Evolutionary conservation across 2,113 vertebrate species (phyloP).

Genomic region (Diadophis punctatus): DNA sequence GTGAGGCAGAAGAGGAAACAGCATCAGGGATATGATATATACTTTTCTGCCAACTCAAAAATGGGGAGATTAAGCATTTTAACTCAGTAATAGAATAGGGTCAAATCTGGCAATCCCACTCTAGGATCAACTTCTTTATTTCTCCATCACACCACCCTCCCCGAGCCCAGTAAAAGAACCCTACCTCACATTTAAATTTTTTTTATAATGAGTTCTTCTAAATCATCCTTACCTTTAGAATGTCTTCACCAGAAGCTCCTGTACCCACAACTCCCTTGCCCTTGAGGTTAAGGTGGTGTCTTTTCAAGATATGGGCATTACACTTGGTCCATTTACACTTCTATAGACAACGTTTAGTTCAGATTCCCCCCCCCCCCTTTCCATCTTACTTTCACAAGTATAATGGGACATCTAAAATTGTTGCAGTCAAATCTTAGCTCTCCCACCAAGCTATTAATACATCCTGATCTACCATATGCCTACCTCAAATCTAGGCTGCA

Average conservation of each 20-base stretch:
- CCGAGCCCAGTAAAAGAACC: not conserved
- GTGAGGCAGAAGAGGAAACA: not conserved
- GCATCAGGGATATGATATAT: not conserved
- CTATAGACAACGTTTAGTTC: not conserved
- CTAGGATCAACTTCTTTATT: not conserved
- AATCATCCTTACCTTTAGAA: not conserved
- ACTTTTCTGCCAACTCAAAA: not conserved
- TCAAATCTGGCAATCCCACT: not conserved
- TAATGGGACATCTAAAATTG: not conserved
- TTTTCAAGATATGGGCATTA: not conserved
- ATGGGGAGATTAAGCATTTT: not conserved
- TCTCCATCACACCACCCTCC: not conserved
- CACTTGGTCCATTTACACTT: not conserved
- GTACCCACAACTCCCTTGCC: not conserved
- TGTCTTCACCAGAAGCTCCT: not conserved
- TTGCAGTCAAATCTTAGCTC: not conserved
- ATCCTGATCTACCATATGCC: not conserved
- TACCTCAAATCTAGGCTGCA: not conserved
- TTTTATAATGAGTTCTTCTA: not conserved
- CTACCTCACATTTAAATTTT: not conserved
- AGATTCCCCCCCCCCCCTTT: not conserved
- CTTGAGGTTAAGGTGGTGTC: not conserved
- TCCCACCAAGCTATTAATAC: not conserved
- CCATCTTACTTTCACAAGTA: not conserved
- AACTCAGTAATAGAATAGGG: not conserved